Base-by-base conservation (phyloP, 2,797 vertebrate genomes). In the Enteromius afrohamiltoni region DNA sequence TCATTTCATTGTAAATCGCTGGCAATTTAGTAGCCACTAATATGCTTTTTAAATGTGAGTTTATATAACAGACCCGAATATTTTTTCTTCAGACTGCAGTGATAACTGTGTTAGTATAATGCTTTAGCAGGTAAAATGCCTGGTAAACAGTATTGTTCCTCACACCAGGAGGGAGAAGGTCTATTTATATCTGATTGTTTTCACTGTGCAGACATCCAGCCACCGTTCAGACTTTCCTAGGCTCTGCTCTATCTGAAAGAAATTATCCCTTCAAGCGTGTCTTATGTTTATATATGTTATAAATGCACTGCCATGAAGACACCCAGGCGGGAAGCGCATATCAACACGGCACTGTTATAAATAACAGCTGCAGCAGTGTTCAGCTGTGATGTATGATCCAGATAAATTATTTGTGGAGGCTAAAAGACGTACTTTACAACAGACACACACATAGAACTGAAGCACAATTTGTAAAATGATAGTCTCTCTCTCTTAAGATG, bases 141-240 rank as follows among this genome's bases (percentile, higher is more conserved):
- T 73, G 65, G 70, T 58, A 77, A 71, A 76, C 21, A 62, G 60
- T 53, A 70, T 45, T 79, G 81, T 84, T 62, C 62, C 71, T 77
- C 45, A 78, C 86, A 75, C 42, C 67, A 76, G 58, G 62, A 83
- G 67, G 83, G 70, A 85, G 86, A 64, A 16, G 29, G 60, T 67
- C 90, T 93, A 92, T 93, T 93, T 92, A 88, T 93, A 92, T 87
- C 86, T 51, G 86, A 92, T 92, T 93, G 91, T 93, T 91, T 91
- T 82, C 90, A 86, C 84, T 86, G 45, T 42, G 88, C 55, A 87
- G 81, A 77, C 83, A 88, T 77, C 83, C 77, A 90, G 84, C 64
- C 77, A 82, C 70, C 42, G 60, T 84, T 88, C 82, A 88, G 83
- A 84, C 88, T 79, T 86, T 82, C 80, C 83, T 79, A 85, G 82